Conservation (phyloP, 2,113 vertebrate genomes). For the Malurus melanocephalus region DNA sequence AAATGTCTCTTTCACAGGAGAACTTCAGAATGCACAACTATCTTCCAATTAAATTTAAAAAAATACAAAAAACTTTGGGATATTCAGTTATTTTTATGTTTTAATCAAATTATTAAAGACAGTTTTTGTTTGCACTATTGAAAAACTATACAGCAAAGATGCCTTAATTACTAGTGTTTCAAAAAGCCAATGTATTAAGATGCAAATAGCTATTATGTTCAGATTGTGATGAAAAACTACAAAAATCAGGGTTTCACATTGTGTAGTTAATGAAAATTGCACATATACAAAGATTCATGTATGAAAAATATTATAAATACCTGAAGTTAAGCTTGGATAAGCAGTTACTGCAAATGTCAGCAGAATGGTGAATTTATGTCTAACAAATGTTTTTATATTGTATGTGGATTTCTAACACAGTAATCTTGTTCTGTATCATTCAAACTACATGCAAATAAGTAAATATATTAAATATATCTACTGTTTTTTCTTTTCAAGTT, state of each 20-base stretch:
- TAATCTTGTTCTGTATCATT: conserved; percentile 71
- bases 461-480: conserved; percentile 74
- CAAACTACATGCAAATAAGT: conserved; percentile 69
- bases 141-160: conserved; percentile 69
- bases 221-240: conserved; percentile 52
- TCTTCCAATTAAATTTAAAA: conserved; percentile 57
- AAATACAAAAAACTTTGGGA: not conserved
- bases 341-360: conserved; percentile 60
- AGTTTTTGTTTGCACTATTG: conserved; percentile 71
- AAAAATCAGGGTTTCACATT: conserved; percentile 70
- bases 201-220: conserved; percentile 59
- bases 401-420: conserved; percentile 69
- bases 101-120: conserved; percentile 69
- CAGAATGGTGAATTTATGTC: conserved; percentile 69
- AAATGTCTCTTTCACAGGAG: conserved; percentile 60
- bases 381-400: conserved; percentile 69
- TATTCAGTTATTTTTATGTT: conserved; percentile 49
- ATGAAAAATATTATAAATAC: conserved; percentile 51
- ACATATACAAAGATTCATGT: conserved; percentile 58
- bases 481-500: conserved; percentile 65
- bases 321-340: conserved; percentile 64
- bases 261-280: conserved; percentile 62
- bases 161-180: conserved; percentile 75
- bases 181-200: conserved; percentile 65
- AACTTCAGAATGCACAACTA: conserved; percentile 67